phyloP scores from a whole-genome alignment of 2,113 vertebrate genomes.

The Corythornis vintsioides region DNA sequence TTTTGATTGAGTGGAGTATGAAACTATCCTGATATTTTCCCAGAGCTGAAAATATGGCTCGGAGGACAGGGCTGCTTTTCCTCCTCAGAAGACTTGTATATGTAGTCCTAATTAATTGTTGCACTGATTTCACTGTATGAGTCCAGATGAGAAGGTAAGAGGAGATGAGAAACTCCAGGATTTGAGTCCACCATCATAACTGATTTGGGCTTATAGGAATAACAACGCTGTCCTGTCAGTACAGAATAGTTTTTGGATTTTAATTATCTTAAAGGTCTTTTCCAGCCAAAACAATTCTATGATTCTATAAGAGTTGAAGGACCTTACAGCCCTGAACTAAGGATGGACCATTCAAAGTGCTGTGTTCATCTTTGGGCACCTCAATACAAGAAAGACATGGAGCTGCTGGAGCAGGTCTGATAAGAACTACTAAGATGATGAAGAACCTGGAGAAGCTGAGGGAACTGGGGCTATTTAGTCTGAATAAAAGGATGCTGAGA shows the following conservation, averaged over 20 bases:
- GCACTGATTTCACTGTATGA: neutral
- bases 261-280: neutral
- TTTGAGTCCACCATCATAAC: neutral
- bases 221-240: neutral
- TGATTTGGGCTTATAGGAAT: neutral
- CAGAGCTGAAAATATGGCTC: neutral
- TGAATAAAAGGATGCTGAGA: too few species aligned
- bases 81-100: neutral
- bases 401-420: too few species aligned
- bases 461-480: too few species aligned
- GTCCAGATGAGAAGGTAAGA: neutral
- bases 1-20: neutral
- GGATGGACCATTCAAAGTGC: neutral
- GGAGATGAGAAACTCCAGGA: neutral
- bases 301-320: neutral
- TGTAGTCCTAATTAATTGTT: neutral
- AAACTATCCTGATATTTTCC: neutral
- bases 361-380: too few species aligned
- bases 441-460: too few species aligned
- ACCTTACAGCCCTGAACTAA: neutral
- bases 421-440: too few species aligned
- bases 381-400: too few species aligned
- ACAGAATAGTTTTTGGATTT: neutral
- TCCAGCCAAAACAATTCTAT: neutral
- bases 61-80: neutral